A percentile compares a stretch with the other conserved stretches of the same genome.
Evolutionary conservation across 2,113 vertebrate species (phyloP).

Genomic region (Clinocottus analis): DNA sequence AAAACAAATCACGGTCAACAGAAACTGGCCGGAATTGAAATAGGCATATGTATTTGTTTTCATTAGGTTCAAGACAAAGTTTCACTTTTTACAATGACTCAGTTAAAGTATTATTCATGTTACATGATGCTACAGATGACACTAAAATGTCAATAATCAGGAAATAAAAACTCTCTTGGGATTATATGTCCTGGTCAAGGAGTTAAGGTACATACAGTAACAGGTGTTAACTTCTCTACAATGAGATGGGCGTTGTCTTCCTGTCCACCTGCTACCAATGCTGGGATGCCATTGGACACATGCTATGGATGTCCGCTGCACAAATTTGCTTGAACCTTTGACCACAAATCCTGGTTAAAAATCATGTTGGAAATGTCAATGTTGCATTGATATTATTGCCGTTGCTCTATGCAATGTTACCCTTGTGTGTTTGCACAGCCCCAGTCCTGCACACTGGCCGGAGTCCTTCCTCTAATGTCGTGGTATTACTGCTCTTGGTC

Average conservation of each 20-base stretch:
- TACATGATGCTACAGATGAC: background rate
- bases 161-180: too few species aligned
- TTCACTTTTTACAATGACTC: too few species aligned
- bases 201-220: background rate
- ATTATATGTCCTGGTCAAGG: too few species aligned
- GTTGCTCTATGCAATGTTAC: background rate
- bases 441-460: background rate
- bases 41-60: background rate
- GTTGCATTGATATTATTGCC: background rate
- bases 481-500: constrained; percentile 13
- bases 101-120: background rate
- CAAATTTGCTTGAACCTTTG: background rate
- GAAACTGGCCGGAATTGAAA: background rate
- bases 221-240: background rate
- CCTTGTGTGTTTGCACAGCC: background rate
- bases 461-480: background rate
- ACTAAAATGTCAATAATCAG: background rate
- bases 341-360: background rate
- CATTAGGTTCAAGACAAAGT: background rate
- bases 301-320: too few species aligned
- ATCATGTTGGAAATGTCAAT: background rate
- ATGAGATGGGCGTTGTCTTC: background rate
- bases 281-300: background rate
- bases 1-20: background rate
- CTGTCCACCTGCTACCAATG: background rate